Evolutionary conservation across 2,113 vertebrate genomes (phyloP).

Genomic region (Pithys albifrons): DNA sequence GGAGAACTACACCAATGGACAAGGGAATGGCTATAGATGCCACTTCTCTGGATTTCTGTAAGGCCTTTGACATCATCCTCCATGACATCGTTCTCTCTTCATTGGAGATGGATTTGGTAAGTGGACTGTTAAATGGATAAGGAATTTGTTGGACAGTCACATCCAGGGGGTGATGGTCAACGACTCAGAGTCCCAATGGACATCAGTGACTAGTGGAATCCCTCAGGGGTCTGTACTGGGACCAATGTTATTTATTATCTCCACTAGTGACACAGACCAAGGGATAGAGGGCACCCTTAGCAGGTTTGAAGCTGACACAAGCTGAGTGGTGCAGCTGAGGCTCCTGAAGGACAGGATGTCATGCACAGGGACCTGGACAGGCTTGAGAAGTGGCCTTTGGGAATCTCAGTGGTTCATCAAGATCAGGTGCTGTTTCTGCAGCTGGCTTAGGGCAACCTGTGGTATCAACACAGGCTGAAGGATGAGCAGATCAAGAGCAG

Average conservation of each 20-base stretch:
- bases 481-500: not conserved
- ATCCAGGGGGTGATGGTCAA: not conserved
- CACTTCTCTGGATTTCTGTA: accelerated
- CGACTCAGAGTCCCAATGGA: not conserved
- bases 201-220: not conserved
- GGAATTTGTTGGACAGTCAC: not conserved
- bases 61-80: not conserved
- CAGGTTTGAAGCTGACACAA: not conserved
- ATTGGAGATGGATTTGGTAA: not conserved
- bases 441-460: not conserved
- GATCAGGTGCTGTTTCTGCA: not conserved
- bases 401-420: not conserved
- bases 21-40: not conserved
- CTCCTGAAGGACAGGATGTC: not conserved
- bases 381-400: not conserved
- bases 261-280: not conserved
- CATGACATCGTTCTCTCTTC: not conserved
- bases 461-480: not conserved
- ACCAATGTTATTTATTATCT: not conserved
- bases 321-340: not conserved
- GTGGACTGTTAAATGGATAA: not conserved
- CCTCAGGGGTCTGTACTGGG: not conserved
- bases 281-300: not conserved
- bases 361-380: not conserved
- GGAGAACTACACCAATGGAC: too few relatives aligned